Conservation (phyloP, 2,797 vertebrate species). For the Phrynocephalus vlangalii region DNA sequence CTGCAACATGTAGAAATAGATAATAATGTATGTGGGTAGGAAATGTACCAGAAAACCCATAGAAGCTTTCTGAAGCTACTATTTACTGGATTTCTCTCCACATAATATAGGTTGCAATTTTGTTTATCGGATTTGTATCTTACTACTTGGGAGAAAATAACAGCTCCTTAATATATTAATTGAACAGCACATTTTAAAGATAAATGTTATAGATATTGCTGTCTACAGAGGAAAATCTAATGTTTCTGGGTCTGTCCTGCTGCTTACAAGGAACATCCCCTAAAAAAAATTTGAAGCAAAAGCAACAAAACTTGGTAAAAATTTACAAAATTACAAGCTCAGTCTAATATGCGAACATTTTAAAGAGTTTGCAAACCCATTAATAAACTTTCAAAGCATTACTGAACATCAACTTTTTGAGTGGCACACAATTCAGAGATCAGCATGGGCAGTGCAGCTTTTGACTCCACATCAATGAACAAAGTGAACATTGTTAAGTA, state of each 20-base stretch:
- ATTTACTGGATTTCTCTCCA: too few relatives aligned
- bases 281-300: too few relatives aligned
- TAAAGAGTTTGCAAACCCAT: neutral
- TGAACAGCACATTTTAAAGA: neutral
- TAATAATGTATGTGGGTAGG: too few relatives aligned
- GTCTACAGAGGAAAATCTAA: neutral
- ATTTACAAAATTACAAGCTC: neutral
- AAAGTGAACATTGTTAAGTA: neutral
- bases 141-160: neutral
- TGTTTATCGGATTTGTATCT: too few relatives aligned
- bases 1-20: neutral
- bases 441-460: neutral
- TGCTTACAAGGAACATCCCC: neutral
- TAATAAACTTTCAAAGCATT: neutral
- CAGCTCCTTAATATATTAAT: neutral
- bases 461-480: neutral
- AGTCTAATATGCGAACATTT: neutral
- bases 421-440: neutral
- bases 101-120: too few relatives aligned
- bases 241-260: neutral
- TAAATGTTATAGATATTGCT: neutral
- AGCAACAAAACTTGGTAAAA: neutral
- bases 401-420: neutral
- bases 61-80: too few relatives aligned
- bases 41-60: too few relatives aligned